Evolutionary conservation across 2,113 vertebrate genomes (phyloP).

Genomic region (Elephantulus edwardii): DNA sequence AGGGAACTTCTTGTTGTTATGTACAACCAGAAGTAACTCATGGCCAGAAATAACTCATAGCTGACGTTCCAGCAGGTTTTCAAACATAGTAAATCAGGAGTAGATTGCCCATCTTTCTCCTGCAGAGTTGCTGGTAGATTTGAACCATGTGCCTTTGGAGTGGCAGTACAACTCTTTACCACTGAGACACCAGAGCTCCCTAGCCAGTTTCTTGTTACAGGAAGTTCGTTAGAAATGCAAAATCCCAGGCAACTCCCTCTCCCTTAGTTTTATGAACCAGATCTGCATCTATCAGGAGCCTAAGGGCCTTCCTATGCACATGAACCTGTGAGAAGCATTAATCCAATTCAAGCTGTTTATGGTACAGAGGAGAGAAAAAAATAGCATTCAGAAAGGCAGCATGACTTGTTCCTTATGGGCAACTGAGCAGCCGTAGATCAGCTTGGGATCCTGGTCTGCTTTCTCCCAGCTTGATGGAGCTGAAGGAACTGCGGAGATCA

Average conservation of each 20-base stretch:
- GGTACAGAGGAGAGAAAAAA: neutral
- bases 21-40: too few relatives aligned
- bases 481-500: neutral
- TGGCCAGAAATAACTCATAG: too few relatives aligned
- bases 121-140: too few relatives aligned
- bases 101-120: too few relatives aligned
- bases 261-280: neutral
- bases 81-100: too few relatives aligned
- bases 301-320: neutral
- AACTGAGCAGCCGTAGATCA: neutral
- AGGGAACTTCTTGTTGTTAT: too few relatives aligned
- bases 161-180: too few relatives aligned
- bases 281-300: neutral
- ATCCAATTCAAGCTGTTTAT: neutral
- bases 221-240: neutral
- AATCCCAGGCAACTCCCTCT: neutral
- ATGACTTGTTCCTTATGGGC: neutral
- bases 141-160: too few relatives aligned
- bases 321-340: neutral
- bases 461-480: neutral
- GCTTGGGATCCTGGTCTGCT: neutral
- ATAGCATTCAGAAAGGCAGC: too few relatives aligned
- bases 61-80: too few relatives aligned
- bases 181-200: too few relatives aligned
- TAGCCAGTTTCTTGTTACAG: neutral